These are phyloP conservation scores for Lynx canadensis DNA, from an alignment of 2,113 vertebrate genomes.

Conservation along the genomic window DNA sequence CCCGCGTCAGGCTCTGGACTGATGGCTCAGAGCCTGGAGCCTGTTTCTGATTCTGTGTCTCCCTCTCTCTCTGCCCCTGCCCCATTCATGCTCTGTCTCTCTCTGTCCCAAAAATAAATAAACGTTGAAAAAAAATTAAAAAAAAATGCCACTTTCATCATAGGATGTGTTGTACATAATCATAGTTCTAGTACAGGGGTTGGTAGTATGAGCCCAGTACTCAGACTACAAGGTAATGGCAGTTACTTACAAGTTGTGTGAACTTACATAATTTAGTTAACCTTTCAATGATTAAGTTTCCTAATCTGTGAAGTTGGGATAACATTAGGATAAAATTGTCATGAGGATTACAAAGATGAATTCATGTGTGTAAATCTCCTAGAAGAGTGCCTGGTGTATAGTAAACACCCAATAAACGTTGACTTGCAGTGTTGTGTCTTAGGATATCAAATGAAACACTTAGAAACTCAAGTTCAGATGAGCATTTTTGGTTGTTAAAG, in stretches of 20 bases:
- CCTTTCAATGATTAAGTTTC: background rate
- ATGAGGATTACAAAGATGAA: background rate
- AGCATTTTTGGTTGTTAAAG: background rate
- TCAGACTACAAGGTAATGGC: background rate
- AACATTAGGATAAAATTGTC: background rate
- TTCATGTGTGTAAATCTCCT: background rate
- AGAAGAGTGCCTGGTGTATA: background rate
- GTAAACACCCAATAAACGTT: background rate
- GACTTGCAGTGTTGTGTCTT: background rate
- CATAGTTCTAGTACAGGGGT: background rate
- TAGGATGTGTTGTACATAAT: background rate
- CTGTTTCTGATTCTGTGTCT: no score
- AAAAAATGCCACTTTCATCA: background rate
- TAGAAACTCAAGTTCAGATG: background rate
- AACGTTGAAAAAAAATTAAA: no score
- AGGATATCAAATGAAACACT: background rate
- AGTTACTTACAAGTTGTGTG: background rate
- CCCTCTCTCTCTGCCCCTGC: no score
- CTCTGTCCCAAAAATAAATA: no score
- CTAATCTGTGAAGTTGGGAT: background rate
- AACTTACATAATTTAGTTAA: constrained; percentile 33
- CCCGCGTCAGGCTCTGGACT: no score
- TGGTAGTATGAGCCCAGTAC: background rate
- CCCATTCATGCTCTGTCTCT: no score
- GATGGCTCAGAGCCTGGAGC: no score